Base-by-base conservation (phyloP, 2,113 vertebrate genomes). In the Malurus cyaneus region DNA sequence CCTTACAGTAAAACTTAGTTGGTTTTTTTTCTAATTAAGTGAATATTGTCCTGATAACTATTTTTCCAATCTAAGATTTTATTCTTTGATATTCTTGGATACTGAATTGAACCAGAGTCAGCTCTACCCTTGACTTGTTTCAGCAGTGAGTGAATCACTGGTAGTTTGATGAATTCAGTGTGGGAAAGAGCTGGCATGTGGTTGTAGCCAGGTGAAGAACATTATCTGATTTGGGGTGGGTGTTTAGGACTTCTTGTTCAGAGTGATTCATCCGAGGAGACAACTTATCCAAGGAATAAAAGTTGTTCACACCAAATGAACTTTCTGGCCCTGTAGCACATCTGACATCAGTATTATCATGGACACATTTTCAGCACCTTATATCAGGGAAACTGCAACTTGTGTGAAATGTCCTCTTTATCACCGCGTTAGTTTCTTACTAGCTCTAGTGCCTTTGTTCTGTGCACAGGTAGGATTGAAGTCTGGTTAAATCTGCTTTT, bases 181-280 rank as follows among this genome's bases (percentile, higher is more conserved):
- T 86, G 76, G 84, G 47, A 78, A 94, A 83, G 79, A 92, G 34
- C 54, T 80, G 62, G 17, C 13, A 70, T 70, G 71, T 70, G 5
- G 12, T 47, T 92, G 71, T 42, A 86, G 47, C 86, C 76, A 86
- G 76, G 86, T 90, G 86, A 93, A 93, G 86, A 83, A 59, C 20
- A 28, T 94, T 73, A 70, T 93, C 77, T 90, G 60, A 83, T 93
- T 74, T 92, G 72, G 67, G 60, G 39, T 66, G 67, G 67, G 14
- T 78, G 49, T 54, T 88, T 73, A 70, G 71, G 47, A 80, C 64
- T 93, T 81, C 69, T 79, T 80, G 54, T 60, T 67, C 67, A 64
- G 32, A 36, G 41, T 88, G 88, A 80, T 83, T 96, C 64, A 90
- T 78, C 34, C 67, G 83, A 86, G 6, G 20, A 72, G 46, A 83